Base-by-base conservation (phyloP, 1,140 invertebrate genomes). In the Anastrepha ludens region DNA sequence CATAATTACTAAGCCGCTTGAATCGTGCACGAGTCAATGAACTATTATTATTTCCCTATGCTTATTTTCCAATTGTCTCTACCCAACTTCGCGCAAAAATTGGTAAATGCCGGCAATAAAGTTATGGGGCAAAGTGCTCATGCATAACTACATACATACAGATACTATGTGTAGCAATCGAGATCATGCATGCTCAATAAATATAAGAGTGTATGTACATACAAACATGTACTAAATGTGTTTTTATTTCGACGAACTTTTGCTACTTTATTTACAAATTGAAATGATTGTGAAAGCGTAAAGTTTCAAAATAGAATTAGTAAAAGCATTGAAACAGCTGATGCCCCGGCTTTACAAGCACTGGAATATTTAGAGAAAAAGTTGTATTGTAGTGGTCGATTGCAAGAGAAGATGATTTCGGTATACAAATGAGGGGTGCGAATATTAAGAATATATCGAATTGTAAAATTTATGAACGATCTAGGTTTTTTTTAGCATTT, bases 1-100 rank as follows among this genome's bases (percentile, higher is more conserved):
- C 60, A 55, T 81, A 81, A 81, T 81, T 81, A 81, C 74, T 20
- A 81, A 81, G 41, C 67, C 67, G 67, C 67, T 74, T 74, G 2
- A 67, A 39, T 41, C 29, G 65, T 15, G 44, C 8, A 6, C 67
- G 67, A 17, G 67, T 74, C 74, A 81, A 81, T 81, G 47, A 81
- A 55, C 74, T 55, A 55, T 4, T 47, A 55, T 62, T 55, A 47
- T 29, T 55, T 55, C 55, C 55, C 50, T 81, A 29, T 20, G 74
- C 47, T 81, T 81, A 81, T 81, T 81, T 81, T 81, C 17, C 50
- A 81, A 81, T 81, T 55, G 67, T 55, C 47, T 81, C n/a, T 29
- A 50, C 11, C 47, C 44, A 81, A 81, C 74, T 81, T 78, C 20
- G 74, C 74, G 47, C 17, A 58, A 81, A 81, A 81, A 55, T 5